Conservation (phyloP, 2,888 invertebrate species). For the Xylota sylvarum region DNA sequence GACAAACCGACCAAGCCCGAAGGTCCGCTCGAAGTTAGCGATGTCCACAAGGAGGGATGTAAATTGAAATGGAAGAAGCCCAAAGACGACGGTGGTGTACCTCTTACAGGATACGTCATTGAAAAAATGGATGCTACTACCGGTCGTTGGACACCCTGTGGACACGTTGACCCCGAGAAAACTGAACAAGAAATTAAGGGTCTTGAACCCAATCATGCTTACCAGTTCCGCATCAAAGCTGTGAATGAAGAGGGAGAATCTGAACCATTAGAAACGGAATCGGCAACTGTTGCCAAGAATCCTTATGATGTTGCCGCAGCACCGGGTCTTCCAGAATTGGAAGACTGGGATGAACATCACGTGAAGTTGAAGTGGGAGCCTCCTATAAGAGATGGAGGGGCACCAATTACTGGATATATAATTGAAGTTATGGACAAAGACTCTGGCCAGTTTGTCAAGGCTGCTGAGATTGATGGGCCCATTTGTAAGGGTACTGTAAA, state of each 20-base stretch:
- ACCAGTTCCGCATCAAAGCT: constrained; percentile 99
- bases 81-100: constrained; percentile 97
- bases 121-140: constrained; percentile 97
- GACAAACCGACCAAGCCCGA: constrained; percentile 88
- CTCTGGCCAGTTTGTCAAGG: constrained; percentile 93
- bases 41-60: constrained; percentile 97
- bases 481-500: constrained; percentile 94
- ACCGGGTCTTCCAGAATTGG: constrained; percentile 95
- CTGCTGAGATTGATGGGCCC: constrained; percentile 93
- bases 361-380: constrained; percentile 96
- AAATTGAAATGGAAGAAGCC: constrained; percentile 97
- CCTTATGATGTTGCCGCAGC: constrained; percentile 96
- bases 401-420: constrained; percentile 96
- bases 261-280: constrained; percentile 96
- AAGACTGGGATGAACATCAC: constrained; percentile 96
- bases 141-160: constrained; percentile 95
- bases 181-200: constrained; percentile 93
- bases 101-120: constrained; percentile 94
- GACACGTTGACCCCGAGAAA: constrained; percentile 92
- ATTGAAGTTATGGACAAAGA: constrained; percentile 97
- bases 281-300: constrained; percentile 97
- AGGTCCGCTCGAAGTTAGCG: constrained; percentile 95
- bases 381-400: constrained; percentile 95
- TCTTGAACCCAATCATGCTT: constrained; percentile 97
- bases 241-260: constrained; percentile 99